Evolutionary conservation across 2,797 vertebrate species (phyloP), one percentile per base, ranked within the genome.

Genomic region (Gephyroberyx darwinii): DNA sequence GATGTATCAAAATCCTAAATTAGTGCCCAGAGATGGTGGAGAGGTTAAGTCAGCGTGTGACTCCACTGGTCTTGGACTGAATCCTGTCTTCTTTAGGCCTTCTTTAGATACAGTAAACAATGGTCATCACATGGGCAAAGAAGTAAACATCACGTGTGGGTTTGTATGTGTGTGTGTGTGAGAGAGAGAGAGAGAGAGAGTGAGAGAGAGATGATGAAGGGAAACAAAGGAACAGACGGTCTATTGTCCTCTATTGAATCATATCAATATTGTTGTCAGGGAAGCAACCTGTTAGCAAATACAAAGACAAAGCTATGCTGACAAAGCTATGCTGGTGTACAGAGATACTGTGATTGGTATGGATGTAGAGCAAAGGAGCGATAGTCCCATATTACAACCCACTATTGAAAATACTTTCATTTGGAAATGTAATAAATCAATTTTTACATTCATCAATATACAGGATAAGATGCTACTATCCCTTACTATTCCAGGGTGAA

Each of bases 71-170:
- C 8, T 6, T 35, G 2, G 41, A 43, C 13, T 43, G 12, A 43
- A 43, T 43, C 12, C 13, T 14, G 41, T 26, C 26, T 26, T 26
- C 26, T 26, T 26, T 26, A 19, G 26, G 53, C 16, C 30, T 33
- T 71, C 48, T 74, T 26, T 82, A 57, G 6, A 71, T 71, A 69
- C 65, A 79, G 35, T 75, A 58, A 79, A 74, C 52, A 81, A 26
- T 43, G 9, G 13, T 5, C 17, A 56, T 13, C 33, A 39, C 35
- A 58, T 12, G 56, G 17, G 1, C 33, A 39, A 17, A 43, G 39
- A 8, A 45, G 19, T 60, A n/a, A 57, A 51, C 59, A 51, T 8
- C 17, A 33, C 13, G 4, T 43, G 41, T 43, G 41, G 13, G 3
- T 39, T 8, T 9, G 37, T 41, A n/a, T 33, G 13, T 39, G 35